Conservation (phyloP, 2,888 invertebrate genomes). For the Lydus trimaculatus region DNA sequence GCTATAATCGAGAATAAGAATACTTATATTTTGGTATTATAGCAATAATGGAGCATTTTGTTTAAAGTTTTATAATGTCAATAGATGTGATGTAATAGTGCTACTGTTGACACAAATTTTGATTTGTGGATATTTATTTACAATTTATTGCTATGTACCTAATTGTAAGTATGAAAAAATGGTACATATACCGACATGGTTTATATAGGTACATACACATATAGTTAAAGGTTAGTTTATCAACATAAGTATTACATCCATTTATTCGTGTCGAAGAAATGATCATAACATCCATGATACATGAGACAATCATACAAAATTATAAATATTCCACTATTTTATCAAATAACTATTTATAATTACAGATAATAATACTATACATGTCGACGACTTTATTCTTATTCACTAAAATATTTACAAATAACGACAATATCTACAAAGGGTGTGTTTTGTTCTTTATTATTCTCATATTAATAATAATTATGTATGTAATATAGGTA, state of each 20-base stretch:
- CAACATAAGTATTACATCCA: slow-evolving; percentile 19
- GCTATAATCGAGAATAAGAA: too few species aligned
- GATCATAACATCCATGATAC: slow-evolving; percentile 23
- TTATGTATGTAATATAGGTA: too few species aligned
- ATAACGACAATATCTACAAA: slow-evolving; percentile 26
- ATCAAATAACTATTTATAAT: slow-evolving; percentile 7
- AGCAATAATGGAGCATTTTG: too few species aligned
- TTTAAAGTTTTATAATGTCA: too few species aligned
- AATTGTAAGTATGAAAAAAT: too few species aligned
- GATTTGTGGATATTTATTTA: background rate
- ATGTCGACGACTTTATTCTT: slow-evolving; percentile 16
- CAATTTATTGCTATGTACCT: too few species aligned
- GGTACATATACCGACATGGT: too few species aligned
- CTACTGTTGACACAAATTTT: background rate
- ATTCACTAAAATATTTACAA: slow-evolving; percentile 21
- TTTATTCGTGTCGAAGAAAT: slow-evolving; percentile 24
- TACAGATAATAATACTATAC: too few species aligned
- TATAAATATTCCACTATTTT: slow-evolving; percentile 27
- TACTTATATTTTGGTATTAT: too few species aligned
- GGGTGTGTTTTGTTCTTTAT: slow-evolving; percentile 23
- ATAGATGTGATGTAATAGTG: too few species aligned
- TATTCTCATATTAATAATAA: slow-evolving; percentile 30
- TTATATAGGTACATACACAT: too few species aligned
- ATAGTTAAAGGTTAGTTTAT: background rate
- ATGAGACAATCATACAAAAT: slow-evolving; percentile 33